Conservation (phyloP, 2,113 vertebrate species). For the Hemiprocne comata region DNA sequence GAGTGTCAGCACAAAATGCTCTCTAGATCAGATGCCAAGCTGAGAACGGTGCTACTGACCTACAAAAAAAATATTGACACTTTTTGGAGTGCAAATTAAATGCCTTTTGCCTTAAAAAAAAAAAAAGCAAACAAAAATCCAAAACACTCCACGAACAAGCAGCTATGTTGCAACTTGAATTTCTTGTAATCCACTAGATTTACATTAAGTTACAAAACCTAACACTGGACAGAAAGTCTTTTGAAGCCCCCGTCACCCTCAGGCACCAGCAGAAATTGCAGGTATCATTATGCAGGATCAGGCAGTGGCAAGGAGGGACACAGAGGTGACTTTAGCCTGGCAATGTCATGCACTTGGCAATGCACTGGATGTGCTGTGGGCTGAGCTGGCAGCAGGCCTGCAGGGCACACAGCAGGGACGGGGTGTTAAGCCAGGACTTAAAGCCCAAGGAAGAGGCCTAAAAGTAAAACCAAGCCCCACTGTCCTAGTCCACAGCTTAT, state of each 20-base stretch:
- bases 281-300: not conserved
- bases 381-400: not conserved
- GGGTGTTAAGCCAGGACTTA: not conserved
- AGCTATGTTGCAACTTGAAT: conserved; percentile 9
- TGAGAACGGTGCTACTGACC: not conserved
- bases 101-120: not conserved
- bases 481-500: not conserved
- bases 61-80: not conserved
- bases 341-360: not conserved
- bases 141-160: not conserved
- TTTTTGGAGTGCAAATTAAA: not conserved
- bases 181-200: not conserved
- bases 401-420: not conserved
- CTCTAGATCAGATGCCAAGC: not conserved
- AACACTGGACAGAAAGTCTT: not conserved
- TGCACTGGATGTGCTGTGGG: not conserved
- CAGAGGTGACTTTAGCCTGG: not conserved
- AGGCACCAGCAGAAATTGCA: not conserved
- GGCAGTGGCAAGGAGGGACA: not conserved
- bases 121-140: not conserved
- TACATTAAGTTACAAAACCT: not conserved
- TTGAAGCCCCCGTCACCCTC: not conserved
- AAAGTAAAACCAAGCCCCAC: not conserved
- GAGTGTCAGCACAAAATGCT: not conserved
- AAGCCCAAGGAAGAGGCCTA: not conserved